phyloP scores from a whole-genome alignment of 1,140 invertebrate genomes.

The Euura lappo region DNA sequence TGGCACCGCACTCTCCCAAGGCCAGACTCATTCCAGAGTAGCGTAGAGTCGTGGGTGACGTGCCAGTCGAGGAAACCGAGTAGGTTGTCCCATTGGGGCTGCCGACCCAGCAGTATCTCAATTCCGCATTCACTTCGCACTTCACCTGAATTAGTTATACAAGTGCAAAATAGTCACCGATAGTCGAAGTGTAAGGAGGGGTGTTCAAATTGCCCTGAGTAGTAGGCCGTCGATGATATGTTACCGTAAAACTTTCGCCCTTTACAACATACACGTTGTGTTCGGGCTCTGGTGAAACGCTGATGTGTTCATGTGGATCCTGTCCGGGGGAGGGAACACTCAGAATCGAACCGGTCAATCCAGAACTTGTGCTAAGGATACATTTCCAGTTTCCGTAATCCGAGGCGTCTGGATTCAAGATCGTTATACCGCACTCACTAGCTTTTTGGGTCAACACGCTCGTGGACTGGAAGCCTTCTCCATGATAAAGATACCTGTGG shows the following conservation, averaged over 20 bases:
- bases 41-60: neutral
- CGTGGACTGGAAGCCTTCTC: neutral
- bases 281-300: no score
- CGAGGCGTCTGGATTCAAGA: slow-evolving; percentile 31
- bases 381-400: slow-evolving; percentile 51
- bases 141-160: slow-evolving; percentile 37
- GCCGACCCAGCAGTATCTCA: slow-evolving; percentile 49
- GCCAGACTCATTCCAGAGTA: slow-evolving; percentile 40
- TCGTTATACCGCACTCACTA: slow-evolving; percentile 43
- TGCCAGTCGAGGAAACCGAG: slow-evolving; percentile 13
- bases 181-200: no score
- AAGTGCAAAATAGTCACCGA: no score
- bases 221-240: no score
- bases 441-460: neutral
- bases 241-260: slow-evolving; percentile 42
- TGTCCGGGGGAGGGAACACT: neutral
- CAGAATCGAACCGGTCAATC: slow-evolving; percentile 3
- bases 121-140: slow-evolving; percentile 34
- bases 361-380: slow-evolving; percentile 27
- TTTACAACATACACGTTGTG: slow-evolving; percentile 25
- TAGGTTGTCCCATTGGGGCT: slow-evolving; percentile 44
- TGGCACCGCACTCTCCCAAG: slow-evolving; percentile 44
- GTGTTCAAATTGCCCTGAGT: no score
- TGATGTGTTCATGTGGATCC: no score
- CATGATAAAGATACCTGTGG: slow-evolving; percentile 8